Evolutionary conservation across 2,113 vertebrate species (phyloP).

Genomic region (Progne subis): DNA sequence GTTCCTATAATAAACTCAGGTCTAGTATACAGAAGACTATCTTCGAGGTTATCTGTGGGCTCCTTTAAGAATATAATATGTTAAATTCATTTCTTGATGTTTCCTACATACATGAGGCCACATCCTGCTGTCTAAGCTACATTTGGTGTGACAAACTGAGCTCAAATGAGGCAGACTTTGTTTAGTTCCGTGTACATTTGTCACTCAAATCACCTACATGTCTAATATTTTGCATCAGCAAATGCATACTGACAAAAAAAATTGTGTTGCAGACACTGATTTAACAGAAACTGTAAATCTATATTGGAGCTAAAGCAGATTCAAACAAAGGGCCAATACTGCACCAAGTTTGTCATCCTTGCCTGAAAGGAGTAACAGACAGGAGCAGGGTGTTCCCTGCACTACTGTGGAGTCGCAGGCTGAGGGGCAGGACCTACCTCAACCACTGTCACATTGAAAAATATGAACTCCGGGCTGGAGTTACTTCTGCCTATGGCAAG

Average conservation of each 20-base stretch:
- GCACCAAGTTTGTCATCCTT: neutral
- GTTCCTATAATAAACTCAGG: slow-evolving; percentile 83
- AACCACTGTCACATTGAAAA: neutral
- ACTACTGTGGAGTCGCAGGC: neutral
- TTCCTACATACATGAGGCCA: neutral
- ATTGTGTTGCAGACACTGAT: neutral
- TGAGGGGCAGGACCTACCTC: neutral
- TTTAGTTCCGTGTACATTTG: neutral
- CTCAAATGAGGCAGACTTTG: neutral
- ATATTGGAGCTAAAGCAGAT: neutral
- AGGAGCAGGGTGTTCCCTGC: neutral
- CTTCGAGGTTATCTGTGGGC: slow-evolving; percentile 92
- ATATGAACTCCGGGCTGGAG: neutral
- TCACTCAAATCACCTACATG: neutral
- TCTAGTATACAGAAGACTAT: slow-evolving; percentile 88
- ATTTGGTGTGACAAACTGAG: neutral
- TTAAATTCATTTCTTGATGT: slow-evolving; percentile 1
- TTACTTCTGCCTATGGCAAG: neutral
- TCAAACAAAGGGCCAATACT: neutral
- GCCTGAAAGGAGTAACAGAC: neutral
- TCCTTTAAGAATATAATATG: slow-evolving; percentile 80
- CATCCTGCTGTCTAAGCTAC: neutral
- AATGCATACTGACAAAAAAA: neutral
- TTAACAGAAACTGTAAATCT: neutral
- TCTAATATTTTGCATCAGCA: neutral